These are phyloP conservation scores for Oryzias dopingdopingensis DNA, from an alignment of 2,797 vertebrate species.

Conservation along the genomic window DNA sequence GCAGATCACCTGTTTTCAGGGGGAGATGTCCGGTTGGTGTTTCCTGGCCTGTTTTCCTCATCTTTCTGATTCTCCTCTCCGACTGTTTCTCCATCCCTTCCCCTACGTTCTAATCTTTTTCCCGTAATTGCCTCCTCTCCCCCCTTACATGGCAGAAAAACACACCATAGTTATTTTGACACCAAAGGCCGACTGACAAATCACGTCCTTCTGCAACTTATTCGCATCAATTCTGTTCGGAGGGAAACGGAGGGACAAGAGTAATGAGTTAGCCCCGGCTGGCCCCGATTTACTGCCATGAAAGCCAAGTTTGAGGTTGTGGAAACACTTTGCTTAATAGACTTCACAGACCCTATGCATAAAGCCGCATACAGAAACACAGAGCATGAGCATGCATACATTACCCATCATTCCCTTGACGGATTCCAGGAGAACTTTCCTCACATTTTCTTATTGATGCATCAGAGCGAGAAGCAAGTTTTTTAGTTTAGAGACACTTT, in stretches of 20 bases:
- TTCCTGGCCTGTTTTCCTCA: conserved; percentile 2
- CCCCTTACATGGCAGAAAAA: conserved; percentile 14
- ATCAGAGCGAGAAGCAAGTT: too few relatives aligned
- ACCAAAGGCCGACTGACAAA: conserved; percentile 11
- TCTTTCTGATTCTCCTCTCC: conserved; percentile 5
- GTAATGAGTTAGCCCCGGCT: conserved; percentile 37
- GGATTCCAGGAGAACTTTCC: conserved; percentile 1
- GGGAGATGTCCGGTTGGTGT: neutral
- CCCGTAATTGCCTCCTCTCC: conserved; percentile 18
- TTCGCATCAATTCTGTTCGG: conserved; percentile 29
- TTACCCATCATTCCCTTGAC: conserved; percentile 2
- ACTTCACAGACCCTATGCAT: conserved; percentile 10
- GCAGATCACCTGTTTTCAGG: too few relatives aligned
- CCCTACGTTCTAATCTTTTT: conserved; percentile 13
- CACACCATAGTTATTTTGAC: conserved; percentile 29
- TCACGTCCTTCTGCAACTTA: conserved; percentile 22
- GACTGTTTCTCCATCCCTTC: conserved; percentile 1
- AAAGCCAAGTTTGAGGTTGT: conserved; percentile 27
- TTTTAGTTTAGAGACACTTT: too few relatives aligned
- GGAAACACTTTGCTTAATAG: conserved; percentile 35
- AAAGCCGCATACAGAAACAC: neutral
- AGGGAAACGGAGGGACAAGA: conserved; percentile 21
- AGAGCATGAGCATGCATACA: conserved; percentile 6
- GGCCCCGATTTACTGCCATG: conserved; percentile 15
- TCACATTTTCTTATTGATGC: too few relatives aligned